Evolutionary conservation across 2,797 vertebrate genomes (phyloP).

Genomic region (Esox masquinongy): DNA sequence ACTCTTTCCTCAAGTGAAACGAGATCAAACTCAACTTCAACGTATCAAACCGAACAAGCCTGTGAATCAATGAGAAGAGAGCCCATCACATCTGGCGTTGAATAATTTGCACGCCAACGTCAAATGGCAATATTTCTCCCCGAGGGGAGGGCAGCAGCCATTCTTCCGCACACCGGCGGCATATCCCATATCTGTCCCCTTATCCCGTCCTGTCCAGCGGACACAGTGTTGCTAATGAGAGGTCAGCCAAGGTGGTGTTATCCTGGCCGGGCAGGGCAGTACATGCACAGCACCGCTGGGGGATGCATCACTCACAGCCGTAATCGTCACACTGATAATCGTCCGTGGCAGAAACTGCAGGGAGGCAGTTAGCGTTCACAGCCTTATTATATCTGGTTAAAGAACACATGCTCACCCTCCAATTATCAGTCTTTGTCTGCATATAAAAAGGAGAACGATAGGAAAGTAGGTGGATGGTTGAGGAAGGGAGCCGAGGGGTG

Average conservation of each 20-base stretch:
- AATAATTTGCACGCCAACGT: neutral
- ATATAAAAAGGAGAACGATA: slow-evolving; percentile 14
- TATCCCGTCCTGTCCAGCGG: slow-evolving; percentile 26
- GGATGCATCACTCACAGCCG: slow-evolving; percentile 62
- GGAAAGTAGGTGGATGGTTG: neutral
- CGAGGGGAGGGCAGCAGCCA: slow-evolving; percentile 41
- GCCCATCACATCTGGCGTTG: neutral
- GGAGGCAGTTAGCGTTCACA: slow-evolving; percentile 65
- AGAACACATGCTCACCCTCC: slow-evolving; percentile 21
- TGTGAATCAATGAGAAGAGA: slow-evolving; percentile 21
- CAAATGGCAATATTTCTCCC: slow-evolving; percentile 36
- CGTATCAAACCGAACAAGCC: neutral
- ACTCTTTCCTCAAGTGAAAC: neutral
- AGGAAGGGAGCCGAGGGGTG: neutral
- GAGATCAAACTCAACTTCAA: neutral
- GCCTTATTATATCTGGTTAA: slow-evolving; percentile 64
- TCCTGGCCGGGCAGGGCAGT: slow-evolving; percentile 25
- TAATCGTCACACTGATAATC: slow-evolving; percentile 64
- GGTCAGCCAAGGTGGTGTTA: slow-evolving; percentile 60
- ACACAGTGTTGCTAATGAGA: slow-evolving; percentile 54
- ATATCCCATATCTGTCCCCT: slow-evolving; percentile 13
- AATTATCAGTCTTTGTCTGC: slow-evolving; percentile 49
- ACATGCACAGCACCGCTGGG: slow-evolving; percentile 20
- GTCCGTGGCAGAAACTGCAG: slow-evolving; percentile 65
- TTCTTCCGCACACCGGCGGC: slow-evolving; percentile 25